phyloP scores from a whole-genome alignment of 2,797 vertebrate species.

The Melopsittacus undulatus region DNA sequence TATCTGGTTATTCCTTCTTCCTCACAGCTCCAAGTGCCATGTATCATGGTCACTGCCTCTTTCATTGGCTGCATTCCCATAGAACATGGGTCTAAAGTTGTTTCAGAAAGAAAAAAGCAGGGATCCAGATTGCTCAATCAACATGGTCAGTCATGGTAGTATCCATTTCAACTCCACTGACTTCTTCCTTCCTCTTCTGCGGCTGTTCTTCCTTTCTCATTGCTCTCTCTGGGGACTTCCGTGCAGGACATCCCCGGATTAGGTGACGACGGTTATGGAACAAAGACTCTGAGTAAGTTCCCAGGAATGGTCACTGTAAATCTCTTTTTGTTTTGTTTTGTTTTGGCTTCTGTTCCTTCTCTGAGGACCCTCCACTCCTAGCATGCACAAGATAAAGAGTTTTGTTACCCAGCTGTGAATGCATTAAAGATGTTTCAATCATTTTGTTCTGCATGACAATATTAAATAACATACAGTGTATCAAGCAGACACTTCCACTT shows the following conservation, averaged over 20 bases:
- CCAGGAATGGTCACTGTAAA: constrained; percentile 88
- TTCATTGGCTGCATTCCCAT: constrained; percentile 15
- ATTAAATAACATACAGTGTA: constrained; percentile 75
- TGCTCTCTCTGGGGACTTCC: constrained; percentile 89
- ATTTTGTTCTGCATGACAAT: constrained; percentile 82
- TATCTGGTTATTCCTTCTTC: background rate
- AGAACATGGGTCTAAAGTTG: background rate
- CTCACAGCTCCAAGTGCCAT: background rate
- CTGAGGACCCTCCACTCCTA: constrained; percentile 78
- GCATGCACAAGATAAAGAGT: constrained; percentile 85
- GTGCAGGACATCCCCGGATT: constrained; percentile 97
- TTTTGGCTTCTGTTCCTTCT: constrained; percentile 80
- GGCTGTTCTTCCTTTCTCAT: constrained; percentile 89
- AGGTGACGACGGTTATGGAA: constrained; percentile 99
- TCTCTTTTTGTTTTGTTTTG: constrained; percentile 73
- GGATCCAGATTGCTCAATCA: constrained; percentile 79
- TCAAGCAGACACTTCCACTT: constrained; percentile 70
- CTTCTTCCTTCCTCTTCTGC: constrained; percentile 89
- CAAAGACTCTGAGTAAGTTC: constrained; percentile 99
- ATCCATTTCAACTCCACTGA: constrained; percentile 85
- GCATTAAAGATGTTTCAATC: constrained; percentile 74
- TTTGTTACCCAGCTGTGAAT: constrained; percentile 83
- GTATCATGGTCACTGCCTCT: background rate
- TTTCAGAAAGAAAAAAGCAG: constrained; percentile 40
- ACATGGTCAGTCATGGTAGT: constrained; percentile 84